Base-by-base conservation (phyloP, 2,797 vertebrate species). In the Microctenopoma steveboyesi region DNA sequence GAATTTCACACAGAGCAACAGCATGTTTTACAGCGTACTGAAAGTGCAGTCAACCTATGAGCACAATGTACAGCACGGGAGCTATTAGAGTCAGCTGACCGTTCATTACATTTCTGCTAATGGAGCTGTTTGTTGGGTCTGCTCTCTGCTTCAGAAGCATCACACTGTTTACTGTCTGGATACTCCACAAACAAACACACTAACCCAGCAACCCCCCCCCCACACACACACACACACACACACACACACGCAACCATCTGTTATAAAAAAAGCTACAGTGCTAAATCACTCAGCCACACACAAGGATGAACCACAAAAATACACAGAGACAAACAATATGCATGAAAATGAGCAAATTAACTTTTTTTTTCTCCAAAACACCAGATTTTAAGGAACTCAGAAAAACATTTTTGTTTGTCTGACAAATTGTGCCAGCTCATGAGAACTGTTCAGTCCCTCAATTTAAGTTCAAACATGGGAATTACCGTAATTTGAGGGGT, bases 111-210 rank as follows among this genome's bases (percentile, higher is more conserved):
- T 50, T 58, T 62, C n/a, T 25, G 46, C 62, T 66, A 83, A 84
- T 80, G 67, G 47, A 74, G 3, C 48, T 64, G 79, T 76, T 82
- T 66, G 70, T 74, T 70, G 46, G 78, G 51, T 30, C 60, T 40
- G 22, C 39, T 74, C 60, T 66, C 3, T 65, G 72, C 74, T 85
- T 76, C 76, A 84, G 79, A 78, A 81, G 74, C 74, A 74, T 58
- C 66, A 59, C 74, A 76, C 30, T 69, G 78, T 85, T 89, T 86
- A 87, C 77, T 46, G 78, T 88, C 69, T 78, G 65, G 75, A 86
- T 54, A 73, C 51, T 65, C n/a, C 30, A 50, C 68, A 83, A 83
- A 83, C 82, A 86, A 79, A 82, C 76, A 76, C 69, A 67, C 60
- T 4, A 28, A 45, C 35, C 25, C n/a, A 55, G 51, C 46, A 22